These are phyloP conservation scores for Temnothorax curvispinosus DNA, from an alignment of 1,140 invertebrate genomes.

Conservation along the genomic window DNA sequence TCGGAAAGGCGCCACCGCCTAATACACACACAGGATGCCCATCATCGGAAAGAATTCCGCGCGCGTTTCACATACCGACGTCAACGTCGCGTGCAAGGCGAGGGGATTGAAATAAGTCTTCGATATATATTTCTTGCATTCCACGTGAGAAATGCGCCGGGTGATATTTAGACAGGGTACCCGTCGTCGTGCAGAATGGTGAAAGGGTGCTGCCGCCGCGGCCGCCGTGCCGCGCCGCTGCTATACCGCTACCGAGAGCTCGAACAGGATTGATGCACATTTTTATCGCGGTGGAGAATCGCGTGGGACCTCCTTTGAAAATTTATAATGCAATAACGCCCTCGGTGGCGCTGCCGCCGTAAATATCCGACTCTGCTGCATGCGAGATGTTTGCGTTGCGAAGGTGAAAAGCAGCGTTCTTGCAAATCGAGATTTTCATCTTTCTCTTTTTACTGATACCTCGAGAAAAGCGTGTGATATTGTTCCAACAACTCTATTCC, in stretches of 20 bases:
- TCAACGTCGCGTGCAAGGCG: constrained; percentile 23
- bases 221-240: neutral
- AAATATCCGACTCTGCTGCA: constrained; percentile 6
- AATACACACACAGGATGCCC: neutral
- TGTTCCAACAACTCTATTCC: neutral
- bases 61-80: constrained; percentile 46
- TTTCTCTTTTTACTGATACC: constrained; percentile 4
- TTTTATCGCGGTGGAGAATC: constrained; percentile 54
- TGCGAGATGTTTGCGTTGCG: constrained; percentile 21
- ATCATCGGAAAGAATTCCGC: constrained; percentile 41
- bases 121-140: constrained; percentile 65
- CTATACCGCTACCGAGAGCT: neutral
- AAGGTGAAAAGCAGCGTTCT: constrained; percentile 28
- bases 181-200: constrained; percentile 22
- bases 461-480: neutral
- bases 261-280: constrained; percentile 62
- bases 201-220: neutral
- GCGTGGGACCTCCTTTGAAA: constrained; percentile 56
- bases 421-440: neutral
- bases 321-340: constrained; percentile 69
- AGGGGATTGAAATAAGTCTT: constrained; percentile 68
- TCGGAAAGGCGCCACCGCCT: constrained; percentile 16
- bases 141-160: constrained; percentile 42
- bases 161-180: constrained; percentile 56
- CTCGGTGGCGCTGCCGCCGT: constrained; percentile 1